Base-by-base conservation (phyloP, 2,888 invertebrate species). In the Octodonta nipae region DNA sequence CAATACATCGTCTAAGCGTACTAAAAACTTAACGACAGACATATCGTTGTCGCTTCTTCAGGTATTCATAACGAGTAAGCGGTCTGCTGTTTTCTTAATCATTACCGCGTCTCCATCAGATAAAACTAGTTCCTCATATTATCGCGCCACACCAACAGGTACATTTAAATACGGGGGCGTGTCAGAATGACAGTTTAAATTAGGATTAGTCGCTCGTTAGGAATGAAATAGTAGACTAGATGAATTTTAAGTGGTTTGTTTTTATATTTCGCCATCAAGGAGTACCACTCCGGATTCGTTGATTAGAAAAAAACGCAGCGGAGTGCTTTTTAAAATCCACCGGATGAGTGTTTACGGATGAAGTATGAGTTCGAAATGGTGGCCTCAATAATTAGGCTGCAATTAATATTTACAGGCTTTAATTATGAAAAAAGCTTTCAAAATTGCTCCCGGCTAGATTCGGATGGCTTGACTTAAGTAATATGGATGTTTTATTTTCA, bases 161-260 rank as follows among this genome's bases (percentile, higher is more conserved):
- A 45, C 43, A 46, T 49, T 47, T 47, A 44, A 47, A 51, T 44
- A 42, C 32, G 44, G 42, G 37, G 50, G 51, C 51, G 51, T 42
- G 42, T 34, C 43, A 35, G 28, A 37, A 46, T 49, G 50, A 49
- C 49, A 49, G 44, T 43, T 37, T 47, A 45, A 50, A 50, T 50
- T 50, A 45, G 44, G 43, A 42, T 45, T 44, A 46, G 43, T 36
- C 47, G 44, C 44, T 42, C 42, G 45, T 44, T 38, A 30, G 45
- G n/a, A 49, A 47, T 46, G 49, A 49, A 46, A 46, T 44, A 46
- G 36, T 45, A 44, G 42, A 37, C 38, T 41, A 45, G 44, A 44
- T 49, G 48, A 47, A 50, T 49, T 47, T 49, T 44, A 49, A 50
- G 46, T 45, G 43, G 42, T 37, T 38, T 33, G 45, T 45, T 48